Evolutionary conservation across 2,888 invertebrate species (phyloP).

Genomic region (Dolichomitus sp.): DNA sequence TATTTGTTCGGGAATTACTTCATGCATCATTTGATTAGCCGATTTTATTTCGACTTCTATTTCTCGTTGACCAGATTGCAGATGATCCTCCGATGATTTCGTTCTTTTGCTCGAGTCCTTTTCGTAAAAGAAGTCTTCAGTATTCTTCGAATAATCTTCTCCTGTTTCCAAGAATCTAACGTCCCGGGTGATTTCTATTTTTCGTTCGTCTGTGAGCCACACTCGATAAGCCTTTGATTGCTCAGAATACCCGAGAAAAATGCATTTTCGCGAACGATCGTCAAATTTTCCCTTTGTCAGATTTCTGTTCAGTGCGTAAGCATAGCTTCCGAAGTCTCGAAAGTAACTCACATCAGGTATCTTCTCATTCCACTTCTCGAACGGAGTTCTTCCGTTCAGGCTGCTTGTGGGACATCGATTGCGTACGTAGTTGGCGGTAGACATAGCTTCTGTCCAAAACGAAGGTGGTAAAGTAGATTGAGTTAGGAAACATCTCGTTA

Average conservation of each 20-base stretch:
- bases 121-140: background rate
- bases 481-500: conserved; percentile 58
- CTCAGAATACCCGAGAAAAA: conserved; percentile 62
- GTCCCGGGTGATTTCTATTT: conserved; percentile 59
- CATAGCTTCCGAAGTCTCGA: conserved; percentile 52
- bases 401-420: conserved; percentile 63
- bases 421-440: conserved; percentile 64
- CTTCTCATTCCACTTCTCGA: conserved; percentile 44
- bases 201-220: conserved; percentile 52
- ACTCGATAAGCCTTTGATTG: conserved; percentile 58
- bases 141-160: background rate
- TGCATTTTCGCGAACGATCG: conserved; percentile 47
- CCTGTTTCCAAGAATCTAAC: conserved; percentile 9
- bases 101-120: background rate
- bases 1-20: background rate
- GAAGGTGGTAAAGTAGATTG: conserved; percentile 60
- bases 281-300: conserved; percentile 59
- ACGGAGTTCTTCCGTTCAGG: conserved; percentile 53
- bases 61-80: background rate
- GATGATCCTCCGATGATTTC: background rate
- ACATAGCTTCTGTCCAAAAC: conserved; percentile 73
- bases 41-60: conserved; percentile 15
- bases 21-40: background rate
- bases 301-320: conserved; percentile 38
- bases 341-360: conserved; percentile 45